Evolutionary conservation across 2,113 vertebrate genomes (phyloP), one percentile per base, ranked within the genome.

Genomic region (Copsychus sechellarum): DNA sequence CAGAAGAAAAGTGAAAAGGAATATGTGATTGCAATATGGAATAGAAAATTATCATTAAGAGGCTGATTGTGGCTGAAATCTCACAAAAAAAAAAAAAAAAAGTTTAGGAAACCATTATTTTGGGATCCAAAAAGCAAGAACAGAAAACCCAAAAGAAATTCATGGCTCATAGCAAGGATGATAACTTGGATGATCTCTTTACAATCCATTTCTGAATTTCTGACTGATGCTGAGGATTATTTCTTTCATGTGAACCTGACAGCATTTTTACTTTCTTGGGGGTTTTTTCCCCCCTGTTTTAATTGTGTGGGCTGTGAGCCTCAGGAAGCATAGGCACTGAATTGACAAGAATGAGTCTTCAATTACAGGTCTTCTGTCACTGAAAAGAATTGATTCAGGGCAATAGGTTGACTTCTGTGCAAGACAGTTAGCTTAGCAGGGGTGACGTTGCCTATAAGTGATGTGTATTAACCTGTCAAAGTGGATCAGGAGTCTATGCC

Each of bases 381-480:
- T 86, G 77, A 54, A 91, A 89, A 91, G 51, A 74, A 78, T 78
- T 96, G 54, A 91, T 86, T 92, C 69, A n/a, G 65, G 76, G 64
- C 91, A 91, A 58, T 86, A 83, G 43, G 51, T 58, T 91, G 73
- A 23, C 76, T 95, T 91, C 65, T 81, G 73, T 95, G 69, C 65
- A 60, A 89, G 69, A 94, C 87, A 87, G 56, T 93, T 71, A 79
- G 81, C 90, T 88, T 93, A 93, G 93, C 57, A 61, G 81, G 40
- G 53, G 50, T 91, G 88, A 90, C 26, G 0, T 72, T 93, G 66
- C 70, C 88, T 95, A 6, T 86, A 94, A 92, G 93, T 87, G 88
- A 88, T 90, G 66, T 72, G 47, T 91, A 93, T 96, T 95, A 95
- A 96, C 88, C 78, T 93, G 92, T 93, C 92, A 94, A 81, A 90